phyloP scores from a whole-genome alignment of 2,797 vertebrate genomes.

The Neopelma chrysocephalum region DNA sequence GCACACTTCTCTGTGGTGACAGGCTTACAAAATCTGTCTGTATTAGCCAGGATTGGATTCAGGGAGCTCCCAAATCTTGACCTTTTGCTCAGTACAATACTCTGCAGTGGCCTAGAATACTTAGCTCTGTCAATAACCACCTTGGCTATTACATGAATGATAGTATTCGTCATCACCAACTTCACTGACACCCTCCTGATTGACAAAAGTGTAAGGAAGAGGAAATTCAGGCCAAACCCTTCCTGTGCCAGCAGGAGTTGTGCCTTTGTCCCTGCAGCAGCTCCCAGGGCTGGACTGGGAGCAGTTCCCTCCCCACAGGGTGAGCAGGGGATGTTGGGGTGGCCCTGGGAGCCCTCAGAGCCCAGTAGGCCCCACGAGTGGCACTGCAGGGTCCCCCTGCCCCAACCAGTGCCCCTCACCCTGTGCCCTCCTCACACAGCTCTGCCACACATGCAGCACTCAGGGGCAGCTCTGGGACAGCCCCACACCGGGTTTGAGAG shows the following conservation, averaged over 20 bases:
- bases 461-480: not conserved
- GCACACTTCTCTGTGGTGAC: conserved; percentile 35
- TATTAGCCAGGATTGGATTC: not conserved
- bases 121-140: not conserved
- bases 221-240: not conserved
- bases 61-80: not conserved
- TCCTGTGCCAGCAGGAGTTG: not conserved
- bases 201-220: not conserved
- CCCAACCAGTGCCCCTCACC: no score
- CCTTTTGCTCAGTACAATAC: not conserved
- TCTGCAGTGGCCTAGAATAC: not conserved
- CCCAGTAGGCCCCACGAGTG: not conserved
- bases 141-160: not conserved
- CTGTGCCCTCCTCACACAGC: not conserved
- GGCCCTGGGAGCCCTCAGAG: not conserved
- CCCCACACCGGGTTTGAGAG: not conserved
- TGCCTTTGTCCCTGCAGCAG: not conserved
- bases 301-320: no score
- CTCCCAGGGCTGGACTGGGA: no score
- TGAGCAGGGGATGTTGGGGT: not conserved
- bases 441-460: not conserved
- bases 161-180: not conserved
- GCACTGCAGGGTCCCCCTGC: not conserved
- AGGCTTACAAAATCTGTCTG: conserved; percentile 16
- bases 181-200: not conserved